Percentiles rank a stretch among this genome's conserved stretches.
Evolutionary conservation across 1,140 invertebrate species (phyloP).

Genomic region (Copidosoma floridanum): DNA sequence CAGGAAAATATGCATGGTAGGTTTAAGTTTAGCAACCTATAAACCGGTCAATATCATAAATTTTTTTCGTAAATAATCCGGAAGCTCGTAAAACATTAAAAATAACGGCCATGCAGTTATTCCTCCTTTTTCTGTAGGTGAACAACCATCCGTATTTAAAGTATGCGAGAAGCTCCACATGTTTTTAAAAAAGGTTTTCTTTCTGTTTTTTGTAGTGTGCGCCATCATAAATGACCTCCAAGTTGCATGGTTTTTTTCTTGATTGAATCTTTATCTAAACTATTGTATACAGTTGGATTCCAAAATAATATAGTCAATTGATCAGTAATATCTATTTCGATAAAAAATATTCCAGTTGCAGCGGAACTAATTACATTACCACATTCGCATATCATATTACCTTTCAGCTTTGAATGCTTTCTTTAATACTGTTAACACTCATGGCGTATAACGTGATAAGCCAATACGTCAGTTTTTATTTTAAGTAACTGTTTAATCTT

Average conservation of each 20-base stretch:
- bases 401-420: background rate
- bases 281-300: too few relatives aligned
- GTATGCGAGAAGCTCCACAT: constrained; percentile 10
- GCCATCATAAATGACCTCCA: constrained; percentile 10
- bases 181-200: background rate
- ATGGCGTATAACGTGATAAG: background rate
- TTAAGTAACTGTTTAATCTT: constrained; percentile 2
- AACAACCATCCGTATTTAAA: constrained; percentile 24
- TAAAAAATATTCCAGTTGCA: background rate
- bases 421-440: background rate
- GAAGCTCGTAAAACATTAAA: constrained; percentile 21
- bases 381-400: background rate
- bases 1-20: constrained; percentile 3
- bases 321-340: too few relatives aligned
- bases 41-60: background rate
- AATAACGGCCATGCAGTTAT: constrained; percentile 23
- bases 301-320: too few relatives aligned
- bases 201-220: too few relatives aligned
- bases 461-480: background rate
- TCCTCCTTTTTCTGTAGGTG: constrained; percentile 6
- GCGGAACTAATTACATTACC: background rate
- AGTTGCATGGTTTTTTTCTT: constrained; percentile 3
- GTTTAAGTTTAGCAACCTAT: background rate
- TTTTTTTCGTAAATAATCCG: constrained; percentile 15
- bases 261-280: constrained; percentile 4